Percentiles rank a stretch among this genome's conserved stretches.
These are phyloP conservation scores for Pyrgilauda ruficollis DNA, from an alignment of 2,113 vertebrate genomes.

Conservation along the genomic window DNA sequence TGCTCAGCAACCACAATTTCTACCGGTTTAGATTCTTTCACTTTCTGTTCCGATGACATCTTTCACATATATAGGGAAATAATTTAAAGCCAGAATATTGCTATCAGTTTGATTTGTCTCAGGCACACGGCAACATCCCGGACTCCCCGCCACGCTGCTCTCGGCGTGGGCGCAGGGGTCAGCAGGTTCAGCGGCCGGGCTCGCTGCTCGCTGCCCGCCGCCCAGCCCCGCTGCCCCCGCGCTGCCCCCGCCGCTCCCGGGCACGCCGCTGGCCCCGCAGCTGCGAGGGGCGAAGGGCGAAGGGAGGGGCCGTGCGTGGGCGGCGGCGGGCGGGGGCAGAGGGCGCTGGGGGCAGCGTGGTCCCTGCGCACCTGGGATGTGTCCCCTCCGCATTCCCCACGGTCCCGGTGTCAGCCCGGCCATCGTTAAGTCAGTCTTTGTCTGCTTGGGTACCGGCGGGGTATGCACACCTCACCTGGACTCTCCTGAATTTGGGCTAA, in stretches of 20 bases:
- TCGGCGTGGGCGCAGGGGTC: background rate
- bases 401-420: background rate
- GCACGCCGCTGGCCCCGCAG: background rate
- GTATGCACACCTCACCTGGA: background rate
- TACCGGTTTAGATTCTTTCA: background rate
- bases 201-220: background rate
- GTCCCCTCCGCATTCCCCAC: accelerated
- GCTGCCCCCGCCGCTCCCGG: background rate
- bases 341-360: accelerated
- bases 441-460: background rate
- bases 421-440: accelerated
- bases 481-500: background rate
- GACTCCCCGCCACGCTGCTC: accelerated
- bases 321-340: background rate
- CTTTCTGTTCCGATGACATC: background rate
- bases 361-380: background rate
- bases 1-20: background rate
- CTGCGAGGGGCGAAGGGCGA: background rate
- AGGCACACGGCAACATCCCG: background rate
- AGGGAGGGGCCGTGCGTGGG: background rate
- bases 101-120: background rate
- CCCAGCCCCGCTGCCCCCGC: background rate
- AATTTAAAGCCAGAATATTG: accelerated
- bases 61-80: background rate
- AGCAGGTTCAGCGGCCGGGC: background rate